A percentile compares a stretch with the other conserved stretches of the same genome.
These are phyloP conservation scores for Drosophila villosipedis DNA, from an alignment of 2,888 invertebrate genomes.

Conservation along the genomic window DNA sequence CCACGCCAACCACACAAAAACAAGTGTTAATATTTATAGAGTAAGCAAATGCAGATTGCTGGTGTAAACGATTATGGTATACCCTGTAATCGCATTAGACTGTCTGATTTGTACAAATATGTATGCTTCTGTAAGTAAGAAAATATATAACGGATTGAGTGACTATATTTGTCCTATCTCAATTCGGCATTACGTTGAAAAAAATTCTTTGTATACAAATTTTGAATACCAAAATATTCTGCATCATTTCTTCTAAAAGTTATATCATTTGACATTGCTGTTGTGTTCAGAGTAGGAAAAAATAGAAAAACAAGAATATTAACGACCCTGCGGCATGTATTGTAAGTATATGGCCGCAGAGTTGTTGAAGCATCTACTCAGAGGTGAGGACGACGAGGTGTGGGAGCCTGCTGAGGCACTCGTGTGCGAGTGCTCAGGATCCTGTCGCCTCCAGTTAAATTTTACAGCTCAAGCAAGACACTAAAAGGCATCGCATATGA, in stretches of 20 bases:
- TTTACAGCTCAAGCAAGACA: conserved; percentile 67
- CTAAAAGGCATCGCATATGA: conserved; percentile 64
- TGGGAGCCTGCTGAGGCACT: conserved; percentile 27
- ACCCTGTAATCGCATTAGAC: background rate
- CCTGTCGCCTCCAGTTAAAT: conserved; percentile 71
- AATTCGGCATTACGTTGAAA: background rate
- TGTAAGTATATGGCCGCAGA: conserved; percentile 38
- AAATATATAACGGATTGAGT: background rate
- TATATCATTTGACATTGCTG: background rate
- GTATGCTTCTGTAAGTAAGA: background rate
- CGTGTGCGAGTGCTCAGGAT: conserved; percentile 47
- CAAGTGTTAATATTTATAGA: conserved; percentile 37
- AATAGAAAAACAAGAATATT: conserved; percentile 53
- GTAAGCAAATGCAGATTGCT: background rate
- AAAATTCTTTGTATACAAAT: background rate
- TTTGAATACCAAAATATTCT: background rate
- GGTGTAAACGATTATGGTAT: background rate
- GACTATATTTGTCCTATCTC: background rate
- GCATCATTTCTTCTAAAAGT: background rate
- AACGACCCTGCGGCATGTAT: conserved; percentile 51
- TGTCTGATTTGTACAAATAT: background rate
- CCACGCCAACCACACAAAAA: conserved; percentile 15
- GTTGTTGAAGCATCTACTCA: conserved; percentile 39
- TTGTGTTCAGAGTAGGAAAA: conserved; percentile 18
- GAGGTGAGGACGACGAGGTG: conserved; percentile 39